Evolutionary conservation across 2,888 invertebrate genomes (phyloP), one percentile per base, ranked within the genome.

Genomic region (Plusia festucae): DNA sequence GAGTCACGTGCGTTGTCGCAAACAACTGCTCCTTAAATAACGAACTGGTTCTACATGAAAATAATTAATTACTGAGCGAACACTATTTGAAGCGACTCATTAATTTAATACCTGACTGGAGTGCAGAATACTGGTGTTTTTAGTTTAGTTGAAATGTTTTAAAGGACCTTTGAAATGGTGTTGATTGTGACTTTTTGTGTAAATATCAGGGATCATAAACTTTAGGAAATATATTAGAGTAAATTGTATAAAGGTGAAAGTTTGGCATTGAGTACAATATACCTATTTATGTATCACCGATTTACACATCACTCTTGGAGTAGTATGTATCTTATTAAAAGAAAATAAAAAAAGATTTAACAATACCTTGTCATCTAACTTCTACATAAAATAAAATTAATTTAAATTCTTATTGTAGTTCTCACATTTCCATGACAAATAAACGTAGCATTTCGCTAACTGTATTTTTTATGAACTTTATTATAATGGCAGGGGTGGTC

Each of bases 1-100:
- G 82, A 87, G 84, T 86, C 88, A 92, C 90, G 90, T 90, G 87
- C 88, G 76, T 82, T 87, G 91, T 91, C 91, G 86, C 86, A 82
- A 88, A 85, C 91, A 92, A 91, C 90, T 92, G 91, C 82, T 89
- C 79, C 86, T 84, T 90, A 87, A 92, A 88, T 87, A 89, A 91
- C 88, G 86, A 85, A 86, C 85, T 82, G 84, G 84, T 88, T 83
- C 79, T 82, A 88, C 87, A 86, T 84, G 85, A 83, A 87, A 89
- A 87, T 86, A 86, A 83, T 79, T 83, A 79, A 83, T 84, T 81
- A 82, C 80, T 76, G 75, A 80, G 60, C 68, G 60, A 63, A 55
- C 40, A 61, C 56, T 51, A 66, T 65, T 72, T 72, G 74, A 71
- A 72, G 56, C 57, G 49, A 62, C 59, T 73, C 61, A 73, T 73